A percentile compares a stretch with the other conserved stretches of the same genome.
phyloP scores from a whole-genome alignment of 2,888 invertebrate genomes.

The Taphrorychus bicolor region DNA sequence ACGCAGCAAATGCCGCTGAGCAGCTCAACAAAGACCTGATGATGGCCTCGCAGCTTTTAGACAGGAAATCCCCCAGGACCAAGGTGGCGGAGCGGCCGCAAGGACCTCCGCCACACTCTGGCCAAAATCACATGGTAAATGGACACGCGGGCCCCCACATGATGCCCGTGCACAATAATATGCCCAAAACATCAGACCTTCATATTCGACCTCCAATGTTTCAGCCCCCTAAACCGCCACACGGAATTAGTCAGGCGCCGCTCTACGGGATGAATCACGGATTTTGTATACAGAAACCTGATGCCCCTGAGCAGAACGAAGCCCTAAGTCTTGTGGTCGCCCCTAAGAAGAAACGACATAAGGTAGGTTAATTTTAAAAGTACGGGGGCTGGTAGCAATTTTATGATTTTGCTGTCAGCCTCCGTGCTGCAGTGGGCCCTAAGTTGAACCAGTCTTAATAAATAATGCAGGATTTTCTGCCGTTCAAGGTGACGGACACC shows the following conservation, averaged over 20 bases:
- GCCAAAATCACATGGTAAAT: constrained; percentile 54
- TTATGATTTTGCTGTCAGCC: neutral
- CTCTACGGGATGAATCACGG: constrained; percentile 68
- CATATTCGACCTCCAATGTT: constrained; percentile 80
- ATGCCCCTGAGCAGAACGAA: constrained; percentile 88
- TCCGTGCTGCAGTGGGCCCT: neutral
- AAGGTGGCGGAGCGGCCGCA: constrained; percentile 71
- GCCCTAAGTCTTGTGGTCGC: constrained; percentile 94
- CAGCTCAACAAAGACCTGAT: constrained; percentile 85
- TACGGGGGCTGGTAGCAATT: neutral
- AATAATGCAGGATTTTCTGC: constrained; percentile 40
- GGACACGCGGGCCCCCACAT: constrained; percentile 63
- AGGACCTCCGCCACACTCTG: constrained; percentile 59
- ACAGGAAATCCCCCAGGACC: constrained; percentile 83
- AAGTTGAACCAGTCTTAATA: constrained; percentile 33
- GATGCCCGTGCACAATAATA: constrained; percentile 60
- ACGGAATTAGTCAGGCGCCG: constrained; percentile 63
- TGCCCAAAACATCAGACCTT: constrained; percentile 61
- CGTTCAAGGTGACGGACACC: constrained; percentile 79
- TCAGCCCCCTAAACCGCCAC: constrained; percentile 78
- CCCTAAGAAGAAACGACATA: constrained; percentile 95
- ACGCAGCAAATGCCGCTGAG: constrained; percentile 82
- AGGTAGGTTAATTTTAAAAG: constrained; percentile 59
- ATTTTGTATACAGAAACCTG: constrained; percentile 66
- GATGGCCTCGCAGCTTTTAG: constrained; percentile 81